Evolutionary conservation across 2,113 vertebrate species (phyloP).

Genomic region (Zosterops pallidus): DNA sequence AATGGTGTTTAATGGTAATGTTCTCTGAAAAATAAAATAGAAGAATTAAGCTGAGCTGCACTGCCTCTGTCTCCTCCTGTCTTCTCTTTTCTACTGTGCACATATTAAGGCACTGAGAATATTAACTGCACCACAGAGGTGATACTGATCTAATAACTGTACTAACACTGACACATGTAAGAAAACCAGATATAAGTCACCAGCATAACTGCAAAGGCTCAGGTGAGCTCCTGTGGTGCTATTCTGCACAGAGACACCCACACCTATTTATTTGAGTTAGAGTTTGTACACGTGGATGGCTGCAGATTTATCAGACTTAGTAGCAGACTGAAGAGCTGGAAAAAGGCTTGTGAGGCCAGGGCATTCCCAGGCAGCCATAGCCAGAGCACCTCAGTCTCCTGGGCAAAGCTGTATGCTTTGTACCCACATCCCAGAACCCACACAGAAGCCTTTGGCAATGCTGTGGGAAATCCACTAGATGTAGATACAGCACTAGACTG

Average conservation of each 20-base stretch:
- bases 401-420: background rate
- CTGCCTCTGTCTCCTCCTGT: background rate
- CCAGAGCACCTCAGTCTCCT: background rate
- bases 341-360: background rate
- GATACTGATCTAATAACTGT: background rate
- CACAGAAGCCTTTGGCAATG: background rate
- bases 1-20: background rate
- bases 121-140: background rate
- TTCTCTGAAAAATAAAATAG: background rate
- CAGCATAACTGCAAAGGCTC: background rate
- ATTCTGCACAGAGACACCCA: fast-evolving
- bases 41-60: background rate
- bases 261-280: background rate
- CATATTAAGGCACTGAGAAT: background rate
- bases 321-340: fast-evolving
- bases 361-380: background rate
- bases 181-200: background rate
- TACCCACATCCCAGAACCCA: background rate
- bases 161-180: background rate
- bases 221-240: background rate
- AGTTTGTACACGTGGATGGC: fast-evolving
- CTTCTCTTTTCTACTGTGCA: background rate
- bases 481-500: slow-evolving; percentile 47
- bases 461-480: slow-evolving; percentile 42
- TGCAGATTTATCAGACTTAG: background rate